Evolutionary conservation across 2,797 vertebrate genomes (phyloP).

Genomic region (Melopsittacus undulatus): DNA sequence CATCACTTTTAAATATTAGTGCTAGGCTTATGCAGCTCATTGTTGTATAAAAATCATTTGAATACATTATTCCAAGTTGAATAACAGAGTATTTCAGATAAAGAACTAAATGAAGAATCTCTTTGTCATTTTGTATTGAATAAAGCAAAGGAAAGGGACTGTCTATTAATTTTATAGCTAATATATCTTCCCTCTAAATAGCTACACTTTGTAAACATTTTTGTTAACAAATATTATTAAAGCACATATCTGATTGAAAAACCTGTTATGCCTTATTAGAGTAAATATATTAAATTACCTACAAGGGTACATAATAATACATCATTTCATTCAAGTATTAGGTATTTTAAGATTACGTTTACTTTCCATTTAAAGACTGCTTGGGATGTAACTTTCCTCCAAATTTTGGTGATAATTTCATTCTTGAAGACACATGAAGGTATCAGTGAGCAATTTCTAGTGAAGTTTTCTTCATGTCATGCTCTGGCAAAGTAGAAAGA

Average conservation of each 20-base stretch:
- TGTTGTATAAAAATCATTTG: constrained; percentile 45
- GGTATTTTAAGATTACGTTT: neutral
- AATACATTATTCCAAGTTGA: constrained; percentile 47
- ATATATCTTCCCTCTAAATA: neutral
- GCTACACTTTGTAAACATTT: constrained; percentile 23
- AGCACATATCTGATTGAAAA: constrained; percentile 34
- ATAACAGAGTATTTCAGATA: constrained; percentile 48
- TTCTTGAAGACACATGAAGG: neutral
- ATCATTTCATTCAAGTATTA: neutral
- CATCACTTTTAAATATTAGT: constrained; percentile 63
- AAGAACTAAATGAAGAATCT: constrained; percentile 14
- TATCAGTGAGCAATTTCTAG: neutral
- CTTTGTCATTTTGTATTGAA: constrained; percentile 33
- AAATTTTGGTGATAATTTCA: neutral
- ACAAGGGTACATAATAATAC: neutral
- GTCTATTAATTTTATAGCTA: constrained; percentile 14
- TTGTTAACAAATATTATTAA: constrained; percentile 36
- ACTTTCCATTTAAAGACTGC: neutral
- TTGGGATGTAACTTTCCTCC: neutral
- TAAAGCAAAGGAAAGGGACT: neutral
- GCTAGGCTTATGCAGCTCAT: constrained; percentile 24
- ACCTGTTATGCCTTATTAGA: constrained; percentile 2
- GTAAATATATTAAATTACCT: neutral
- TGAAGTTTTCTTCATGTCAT: neutral
- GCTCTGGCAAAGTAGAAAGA: neutral